Base-by-base conservation (phyloP, 2,113 vertebrate genomes). In the Pteronura brasiliensis region DNA sequence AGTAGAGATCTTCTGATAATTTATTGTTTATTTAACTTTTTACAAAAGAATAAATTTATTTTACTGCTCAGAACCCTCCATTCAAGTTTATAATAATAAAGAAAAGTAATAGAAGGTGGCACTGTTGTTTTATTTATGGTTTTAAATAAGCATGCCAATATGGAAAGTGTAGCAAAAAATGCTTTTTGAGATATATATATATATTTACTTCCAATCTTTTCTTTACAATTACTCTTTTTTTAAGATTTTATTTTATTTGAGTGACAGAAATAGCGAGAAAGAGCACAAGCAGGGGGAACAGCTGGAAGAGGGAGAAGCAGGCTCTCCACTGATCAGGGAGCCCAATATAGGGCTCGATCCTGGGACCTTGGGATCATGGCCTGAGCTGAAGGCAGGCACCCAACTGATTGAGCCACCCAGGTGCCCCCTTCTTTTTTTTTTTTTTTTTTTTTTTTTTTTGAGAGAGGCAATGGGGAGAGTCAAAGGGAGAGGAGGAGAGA, bases 11-110 rank as follows among this genome's bases (percentile, higher is more conserved):
- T 80, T 39, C 31, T 82, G 27, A 93, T 91, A 52, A 89, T 71
- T 69, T 93, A 65, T 87, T 90, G n/a, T 59, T 90, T 97, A 81
- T 59, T 90, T 97, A 81, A 82, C 63, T 92, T 90, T 96, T 93
- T 87, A 65, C 21, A 94, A 82, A 89, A 92, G 11, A 47, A 6
- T 93, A 59, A 34, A 39, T 67, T 88, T 69, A n/a, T 67, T 76
- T 7, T 90, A 52, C 20, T 96, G 20, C 8, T 20, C 18, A 67
- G 84, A 83, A 88, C 4, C 7, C 9, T 74, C 57, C 39, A 23
- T 57, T 20, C 77, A 81, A 88, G 42, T 88, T 90, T 61, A 47
- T 69, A 89, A 14, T 92, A 39, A 63, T 49, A 23, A 81, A 77
- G 11, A 77, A 96, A 92, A 81, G 25, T 74, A 93, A 72, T 27